Conservation (phyloP, 2,113 vertebrate species). For the Ptilonorhynchus violaceus region DNA sequence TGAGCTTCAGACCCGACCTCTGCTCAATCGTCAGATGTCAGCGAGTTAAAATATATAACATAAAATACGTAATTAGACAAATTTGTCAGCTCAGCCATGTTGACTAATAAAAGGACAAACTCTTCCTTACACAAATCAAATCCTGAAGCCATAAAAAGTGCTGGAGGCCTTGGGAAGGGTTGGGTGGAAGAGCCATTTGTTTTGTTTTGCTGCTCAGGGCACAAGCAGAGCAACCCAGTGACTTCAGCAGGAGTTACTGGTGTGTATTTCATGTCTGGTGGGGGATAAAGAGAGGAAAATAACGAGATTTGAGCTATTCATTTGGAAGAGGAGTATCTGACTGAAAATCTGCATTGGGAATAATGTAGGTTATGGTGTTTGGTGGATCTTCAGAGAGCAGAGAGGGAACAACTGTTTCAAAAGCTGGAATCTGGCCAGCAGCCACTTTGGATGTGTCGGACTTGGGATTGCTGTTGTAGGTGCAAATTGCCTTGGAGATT, state of each 20-base stretch:
- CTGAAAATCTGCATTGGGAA: background rate
- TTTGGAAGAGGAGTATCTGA: background rate
- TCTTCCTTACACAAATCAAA: slow-evolving; percentile 48
- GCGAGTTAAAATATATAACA: slow-evolving; percentile 32
- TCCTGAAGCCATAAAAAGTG: background rate
- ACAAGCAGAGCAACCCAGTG: background rate
- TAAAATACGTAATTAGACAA: background rate
- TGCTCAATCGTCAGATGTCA: background rate
- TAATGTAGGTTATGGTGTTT: background rate
- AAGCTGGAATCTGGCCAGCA: background rate
- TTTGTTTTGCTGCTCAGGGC: background rate
- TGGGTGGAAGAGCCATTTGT: background rate
- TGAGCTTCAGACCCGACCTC: slow-evolving; percentile 25
- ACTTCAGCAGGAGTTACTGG: background rate
- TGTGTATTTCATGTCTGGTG: background rate
- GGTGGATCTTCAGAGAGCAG: background rate
- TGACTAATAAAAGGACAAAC: slow-evolving; percentile 15
- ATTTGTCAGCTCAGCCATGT: background rate
- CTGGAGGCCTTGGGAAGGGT: slow-evolving; percentile 1
- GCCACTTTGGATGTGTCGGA: background rate
- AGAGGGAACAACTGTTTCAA: background rate
- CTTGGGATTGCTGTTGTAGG: background rate
- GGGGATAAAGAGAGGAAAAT: background rate
- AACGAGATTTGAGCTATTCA: background rate
- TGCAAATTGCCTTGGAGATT: background rate